Evolutionary conservation across 2,797 vertebrate genomes (phyloP).

Genomic region (Triplophysa bombifrons): DNA sequence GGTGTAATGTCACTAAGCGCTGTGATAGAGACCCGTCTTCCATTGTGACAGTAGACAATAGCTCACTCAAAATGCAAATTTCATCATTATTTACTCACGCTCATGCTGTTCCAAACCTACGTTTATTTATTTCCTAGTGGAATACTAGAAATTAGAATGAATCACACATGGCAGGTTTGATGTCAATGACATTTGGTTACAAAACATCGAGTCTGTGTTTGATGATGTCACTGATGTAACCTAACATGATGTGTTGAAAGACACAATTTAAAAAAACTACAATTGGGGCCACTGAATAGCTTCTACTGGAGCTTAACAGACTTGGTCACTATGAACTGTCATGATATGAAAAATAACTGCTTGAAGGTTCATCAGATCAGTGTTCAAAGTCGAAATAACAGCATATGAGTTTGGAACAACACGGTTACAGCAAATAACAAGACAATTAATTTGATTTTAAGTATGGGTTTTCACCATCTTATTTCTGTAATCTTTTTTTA

Average conservation of each 20-base stretch:
- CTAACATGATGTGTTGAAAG: background rate
- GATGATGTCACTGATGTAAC: background rate
- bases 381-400: too few species aligned
- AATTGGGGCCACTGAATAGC: background rate
- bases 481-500: too few species aligned
- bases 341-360: too few species aligned
- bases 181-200: background rate
- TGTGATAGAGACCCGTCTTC: conserved; percentile 18
- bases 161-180: background rate
- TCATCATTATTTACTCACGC: background rate
- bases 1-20: conserved; percentile 24
- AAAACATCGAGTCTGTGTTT: background rate
- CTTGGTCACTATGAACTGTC: too few species aligned
- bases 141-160: background rate
- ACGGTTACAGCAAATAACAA: too few species aligned
- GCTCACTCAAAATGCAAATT: background rate
- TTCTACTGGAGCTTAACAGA: too few species aligned
- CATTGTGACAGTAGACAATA: background rate
- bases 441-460: too few species aligned
- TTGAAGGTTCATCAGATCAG: too few species aligned
- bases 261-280: background rate
- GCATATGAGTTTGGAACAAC: too few species aligned
- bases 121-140: background rate
- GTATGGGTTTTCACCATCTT: too few species aligned
- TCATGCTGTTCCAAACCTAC: background rate